phyloP scores from a whole-genome alignment of 1,140 invertebrate genomes.

The Heliconius melpomene region DNA sequence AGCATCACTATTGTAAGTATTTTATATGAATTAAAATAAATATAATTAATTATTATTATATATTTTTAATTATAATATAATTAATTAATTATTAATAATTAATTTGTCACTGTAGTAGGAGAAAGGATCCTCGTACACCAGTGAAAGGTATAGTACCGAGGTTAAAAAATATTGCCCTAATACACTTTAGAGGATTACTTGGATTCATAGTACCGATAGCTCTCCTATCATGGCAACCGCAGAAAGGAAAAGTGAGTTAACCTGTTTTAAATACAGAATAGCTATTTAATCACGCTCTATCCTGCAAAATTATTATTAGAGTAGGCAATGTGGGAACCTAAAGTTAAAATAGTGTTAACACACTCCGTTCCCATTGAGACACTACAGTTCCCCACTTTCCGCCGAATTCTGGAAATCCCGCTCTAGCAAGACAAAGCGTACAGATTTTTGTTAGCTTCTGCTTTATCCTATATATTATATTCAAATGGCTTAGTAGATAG shows the following conservation, averaged over 20 bases:
- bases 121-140: constrained; percentile 45
- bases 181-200: constrained; percentile 51
- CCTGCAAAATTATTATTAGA: no score
- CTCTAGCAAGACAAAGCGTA: no score
- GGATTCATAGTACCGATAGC: constrained; percentile 49
- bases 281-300: background rate
- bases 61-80: no score
- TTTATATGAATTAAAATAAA: background rate
- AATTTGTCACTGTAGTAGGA: constrained; percentile 1
- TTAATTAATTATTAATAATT: no score
- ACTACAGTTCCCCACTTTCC: background rate
- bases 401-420: background rate
- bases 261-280: background rate
- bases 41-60: no score
- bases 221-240: constrained; percentile 48
- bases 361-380: background rate
- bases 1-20: constrained; percentile 44
- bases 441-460: no score
- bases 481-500: no score
- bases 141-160: constrained; percentile 39
- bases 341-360: background rate
- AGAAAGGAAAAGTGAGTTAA: constrained; percentile 47
- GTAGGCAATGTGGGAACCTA: no score
- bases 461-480: no score
- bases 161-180: constrained; percentile 44